Conservation (phyloP, 2,888 invertebrate species). For the Ryuthela nishihirai region DNA sequence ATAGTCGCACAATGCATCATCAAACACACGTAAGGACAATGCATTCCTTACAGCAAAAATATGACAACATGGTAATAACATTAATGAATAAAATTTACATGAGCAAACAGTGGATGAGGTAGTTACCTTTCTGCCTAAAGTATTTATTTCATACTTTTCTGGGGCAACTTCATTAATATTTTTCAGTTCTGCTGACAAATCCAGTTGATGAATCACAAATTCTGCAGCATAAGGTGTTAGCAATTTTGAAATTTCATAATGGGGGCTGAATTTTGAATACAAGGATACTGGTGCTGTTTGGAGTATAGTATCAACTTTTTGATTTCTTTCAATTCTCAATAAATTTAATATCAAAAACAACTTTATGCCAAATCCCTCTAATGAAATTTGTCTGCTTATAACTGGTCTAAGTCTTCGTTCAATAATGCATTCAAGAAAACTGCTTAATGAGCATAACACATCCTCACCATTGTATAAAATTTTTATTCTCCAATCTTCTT, state of each 20-base stretch:
- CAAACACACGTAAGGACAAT: constrained; percentile 8
- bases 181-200: constrained; percentile 1
- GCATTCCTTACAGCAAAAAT: constrained; percentile 15
- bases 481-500: constrained; percentile 8
- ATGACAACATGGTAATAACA: constrained; percentile 18
- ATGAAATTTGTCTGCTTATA: constrained; percentile 1
- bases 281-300: neutral
- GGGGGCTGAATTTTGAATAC: neutral
- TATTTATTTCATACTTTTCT: constrained; percentile 7
- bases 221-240: constrained; percentile 10
- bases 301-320: constrained; percentile 13
- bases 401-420: constrained; percentile 8
- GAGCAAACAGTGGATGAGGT: constrained; percentile 12
- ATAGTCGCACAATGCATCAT: neutral
- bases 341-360: neutral
- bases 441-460: constrained; percentile 14
- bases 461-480: constrained; percentile 6
- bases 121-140: constrained; percentile 1
- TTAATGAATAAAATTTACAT: constrained; percentile 10
- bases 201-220: constrained; percentile 11
- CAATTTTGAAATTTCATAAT: constrained; percentile 10
- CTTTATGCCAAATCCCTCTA: constrained; percentile 3
- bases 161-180: constrained; percentile 10
- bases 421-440: constrained; percentile 1
- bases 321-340: constrained; percentile 7